Evolutionary conservation across 1,140 invertebrate genomes (phyloP), one percentile per base, ranked within the genome.

Genomic region (Drosophila mauritiana): DNA sequence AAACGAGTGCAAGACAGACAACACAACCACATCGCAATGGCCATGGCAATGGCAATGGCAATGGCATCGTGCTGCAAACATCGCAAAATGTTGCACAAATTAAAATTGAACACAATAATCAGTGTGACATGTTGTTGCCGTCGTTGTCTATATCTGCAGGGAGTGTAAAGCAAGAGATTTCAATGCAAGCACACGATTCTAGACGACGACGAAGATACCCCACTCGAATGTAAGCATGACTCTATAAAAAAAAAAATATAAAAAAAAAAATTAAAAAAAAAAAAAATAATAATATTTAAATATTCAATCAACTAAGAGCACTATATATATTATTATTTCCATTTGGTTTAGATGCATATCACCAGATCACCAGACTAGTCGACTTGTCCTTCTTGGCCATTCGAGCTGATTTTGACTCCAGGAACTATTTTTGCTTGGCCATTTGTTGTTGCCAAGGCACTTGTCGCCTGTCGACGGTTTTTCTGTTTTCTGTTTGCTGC

Each of bases 101-200:
- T 86, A 83, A 86, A 86, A 86, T 83, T 83, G 79, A 83, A 73
- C 83, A 86, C 79, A 83, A 86, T 88, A 86, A 88, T 86, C 83
- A 86, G 65, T 62, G 84, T 65, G 67, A 76, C 83, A 86, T 88
- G 83, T 79, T 88, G 46, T 72, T 75, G 59, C 52, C 40, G 55
- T 67, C 65, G 68, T 37, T 62, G 63, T 45, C 40, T 74, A 67
- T 76, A 63, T 62, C 49, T 84, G 65, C 37, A 56, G 53, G 49
- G 46, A 37, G 39, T 55, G 31, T 31, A 54, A 48, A 45, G 22
- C 15, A 11, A 36, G 8, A 17, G 15, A 15, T 36, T 52, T 52
- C 49, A 20, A 20, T 39, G 54, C 10, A 39, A 39, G 13, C 31
- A 20, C n/a, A 20, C 13, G 45, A 27, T n/a, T 25, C 10, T 11